phyloP scores from a whole-genome alignment of 2,113 vertebrate genomes.

The Alaudala cheleensis region DNA sequence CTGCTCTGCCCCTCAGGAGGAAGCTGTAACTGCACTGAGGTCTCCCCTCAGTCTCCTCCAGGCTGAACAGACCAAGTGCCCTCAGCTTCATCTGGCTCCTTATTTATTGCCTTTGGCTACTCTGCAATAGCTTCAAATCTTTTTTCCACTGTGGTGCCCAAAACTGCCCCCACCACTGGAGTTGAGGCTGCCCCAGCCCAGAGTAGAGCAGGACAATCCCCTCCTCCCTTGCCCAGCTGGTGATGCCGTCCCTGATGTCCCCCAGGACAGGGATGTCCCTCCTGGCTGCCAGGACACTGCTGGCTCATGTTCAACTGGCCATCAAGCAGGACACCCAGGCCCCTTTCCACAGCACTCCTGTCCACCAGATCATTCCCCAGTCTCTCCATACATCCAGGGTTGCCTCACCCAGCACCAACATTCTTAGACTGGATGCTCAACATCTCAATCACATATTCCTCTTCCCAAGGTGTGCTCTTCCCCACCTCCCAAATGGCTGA shows the following conservation, averaged over 20 bases:
- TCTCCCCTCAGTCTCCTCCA: neutral
- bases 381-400: neutral
- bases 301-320: fast-evolving
- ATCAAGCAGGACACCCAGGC: fast-evolving
- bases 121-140: fast-evolving
- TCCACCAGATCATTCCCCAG: too few species aligned
- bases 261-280: neutral
- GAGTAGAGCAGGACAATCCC: neutral
- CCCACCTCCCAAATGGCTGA: fast-evolving
- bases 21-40: neutral
- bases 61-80: neutral
- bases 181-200: fast-evolving
- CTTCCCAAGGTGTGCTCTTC: neutral
- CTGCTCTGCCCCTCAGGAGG: fast-evolving
- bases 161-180: neutral
- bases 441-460: neutral
- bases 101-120: neutral
- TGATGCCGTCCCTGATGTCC: fast-evolving
- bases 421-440: neutral
- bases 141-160: neutral
- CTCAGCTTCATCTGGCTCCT: too few species aligned
- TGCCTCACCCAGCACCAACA: neutral
- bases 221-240: fast-evolving
- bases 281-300: neutral
- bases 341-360: too few species aligned